phyloP scores from a whole-genome alignment of 2,113 vertebrate genomes.

The Hippocampus zosterae region DNA sequence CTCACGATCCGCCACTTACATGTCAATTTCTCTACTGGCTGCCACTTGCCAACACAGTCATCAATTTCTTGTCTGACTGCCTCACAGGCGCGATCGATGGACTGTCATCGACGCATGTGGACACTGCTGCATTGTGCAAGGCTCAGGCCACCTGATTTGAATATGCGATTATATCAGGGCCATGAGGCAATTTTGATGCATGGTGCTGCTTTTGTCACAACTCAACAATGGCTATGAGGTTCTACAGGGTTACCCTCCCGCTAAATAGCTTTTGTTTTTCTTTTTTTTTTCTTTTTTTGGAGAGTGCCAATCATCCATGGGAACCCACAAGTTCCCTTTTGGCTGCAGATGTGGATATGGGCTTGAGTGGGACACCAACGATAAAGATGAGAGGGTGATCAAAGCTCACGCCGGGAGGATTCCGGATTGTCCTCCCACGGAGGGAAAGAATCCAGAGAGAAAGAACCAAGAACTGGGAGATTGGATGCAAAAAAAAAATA shows the following conservation, averaged over 20 bases:
- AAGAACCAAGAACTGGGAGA: constrained; percentile 44
- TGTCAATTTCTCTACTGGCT: constrained; percentile 54
- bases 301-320: not conserved
- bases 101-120: constrained; percentile 50
- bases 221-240: not conserved
- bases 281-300: too few relatives aligned
- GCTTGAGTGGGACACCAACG: not conserved
- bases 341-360: not conserved
- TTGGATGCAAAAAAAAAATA: constrained; percentile 18
- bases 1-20: constrained; percentile 47
- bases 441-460: constrained; percentile 53
- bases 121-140: constrained; percentile 30
- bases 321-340: constrained; percentile 30
- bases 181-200: constrained; percentile 10
- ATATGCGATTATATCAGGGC: constrained; percentile 29
- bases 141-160: constrained; percentile 40
- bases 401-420: constrained; percentile 55
- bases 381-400: constrained; percentile 39
- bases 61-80: constrained; percentile 51
- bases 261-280: not conserved
- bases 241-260: not conserved
- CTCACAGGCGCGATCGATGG: constrained; percentile 56
- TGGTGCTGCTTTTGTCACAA: not conserved
- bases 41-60: constrained; percentile 48
- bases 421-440: constrained; percentile 54